Conservation (phyloP, 2,113 vertebrate genomes). For the Columbina picui region DNA sequence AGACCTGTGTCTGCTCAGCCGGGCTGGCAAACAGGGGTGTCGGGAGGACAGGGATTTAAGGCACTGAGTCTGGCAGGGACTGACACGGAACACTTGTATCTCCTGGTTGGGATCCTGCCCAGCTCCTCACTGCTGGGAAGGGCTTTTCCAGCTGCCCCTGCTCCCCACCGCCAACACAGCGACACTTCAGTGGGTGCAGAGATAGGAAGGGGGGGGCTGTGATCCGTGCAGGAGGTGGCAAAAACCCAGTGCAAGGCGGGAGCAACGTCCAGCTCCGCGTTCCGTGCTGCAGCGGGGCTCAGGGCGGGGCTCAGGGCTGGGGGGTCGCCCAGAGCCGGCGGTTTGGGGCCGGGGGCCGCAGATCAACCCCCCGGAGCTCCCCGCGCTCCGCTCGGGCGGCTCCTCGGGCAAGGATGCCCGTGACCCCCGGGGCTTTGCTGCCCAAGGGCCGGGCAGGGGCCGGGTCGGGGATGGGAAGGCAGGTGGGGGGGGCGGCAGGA, state of each 20-base stretch:
- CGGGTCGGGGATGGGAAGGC: not conserved
- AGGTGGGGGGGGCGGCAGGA: not conserved
- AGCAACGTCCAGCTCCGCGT: not conserved
- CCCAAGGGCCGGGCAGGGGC: not conserved
- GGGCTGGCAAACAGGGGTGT: not conserved
- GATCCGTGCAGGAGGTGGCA: not conserved
- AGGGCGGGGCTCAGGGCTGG: no score
- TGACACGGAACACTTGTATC: fast-evolving
- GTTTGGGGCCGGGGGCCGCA: no score
- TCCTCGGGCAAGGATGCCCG: no score
- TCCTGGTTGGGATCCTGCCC: not conserved
- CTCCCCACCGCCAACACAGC: no score
- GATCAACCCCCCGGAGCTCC: not conserved
- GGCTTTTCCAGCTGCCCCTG: not conserved
- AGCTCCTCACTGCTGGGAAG: not conserved
- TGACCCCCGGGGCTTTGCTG: not conserved
- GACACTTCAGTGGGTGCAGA: fast-evolving
- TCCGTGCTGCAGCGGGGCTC: not conserved
- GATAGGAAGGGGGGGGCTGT: not conserved
- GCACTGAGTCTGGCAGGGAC: fast-evolving
- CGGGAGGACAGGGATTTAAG: fast-evolving
- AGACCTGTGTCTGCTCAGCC: not conserved
- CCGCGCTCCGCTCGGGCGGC: not conserved
- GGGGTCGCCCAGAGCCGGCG: not conserved
- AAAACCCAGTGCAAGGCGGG: not conserved